Conservation (phyloP, 2,888 invertebrate genomes). For the Synergus itoensis region DNA sequence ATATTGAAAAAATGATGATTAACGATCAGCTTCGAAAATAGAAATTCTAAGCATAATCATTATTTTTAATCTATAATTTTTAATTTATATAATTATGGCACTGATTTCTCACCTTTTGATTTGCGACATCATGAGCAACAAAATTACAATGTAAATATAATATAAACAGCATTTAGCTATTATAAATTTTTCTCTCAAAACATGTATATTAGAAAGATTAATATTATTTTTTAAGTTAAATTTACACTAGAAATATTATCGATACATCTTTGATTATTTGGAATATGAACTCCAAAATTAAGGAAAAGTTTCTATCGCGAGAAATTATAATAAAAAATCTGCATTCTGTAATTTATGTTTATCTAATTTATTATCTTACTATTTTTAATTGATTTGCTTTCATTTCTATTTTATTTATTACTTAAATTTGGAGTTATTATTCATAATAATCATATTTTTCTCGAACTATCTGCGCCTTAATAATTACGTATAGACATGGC, state of each 20-base stretch:
- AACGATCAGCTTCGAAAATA: neutral
- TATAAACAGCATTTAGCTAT: constrained; percentile 38
- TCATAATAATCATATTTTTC: neutral
- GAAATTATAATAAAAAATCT: neutral
- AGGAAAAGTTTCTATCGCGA: neutral
- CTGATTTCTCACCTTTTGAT: constrained; percentile 27
- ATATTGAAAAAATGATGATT: neutral
- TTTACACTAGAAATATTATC: constrained; percentile 21
- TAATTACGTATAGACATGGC: constrained; percentile 7
- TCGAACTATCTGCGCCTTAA: neutral
- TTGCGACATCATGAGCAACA: constrained; percentile 34
- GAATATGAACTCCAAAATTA: neutral
- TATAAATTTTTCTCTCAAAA: constrained; percentile 36
- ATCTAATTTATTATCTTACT: neutral
- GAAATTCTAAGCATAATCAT: constrained; percentile 13
- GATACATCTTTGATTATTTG: neutral
- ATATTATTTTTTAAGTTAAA: constrained; percentile 2
- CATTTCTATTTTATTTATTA: neutral
- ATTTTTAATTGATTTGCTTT: neutral
- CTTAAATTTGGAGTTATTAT: constrained; percentile 1
- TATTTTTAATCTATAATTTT: constrained; percentile 11
- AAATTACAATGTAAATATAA: constrained; percentile 34
- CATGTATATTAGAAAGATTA: constrained; percentile 37
- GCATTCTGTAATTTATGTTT: neutral
- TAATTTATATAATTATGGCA: constrained; percentile 36